These are phyloP conservation scores for Dastarcus helophoroides DNA, from an alignment of 2,888 invertebrate species.

Conservation along the genomic window DNA sequence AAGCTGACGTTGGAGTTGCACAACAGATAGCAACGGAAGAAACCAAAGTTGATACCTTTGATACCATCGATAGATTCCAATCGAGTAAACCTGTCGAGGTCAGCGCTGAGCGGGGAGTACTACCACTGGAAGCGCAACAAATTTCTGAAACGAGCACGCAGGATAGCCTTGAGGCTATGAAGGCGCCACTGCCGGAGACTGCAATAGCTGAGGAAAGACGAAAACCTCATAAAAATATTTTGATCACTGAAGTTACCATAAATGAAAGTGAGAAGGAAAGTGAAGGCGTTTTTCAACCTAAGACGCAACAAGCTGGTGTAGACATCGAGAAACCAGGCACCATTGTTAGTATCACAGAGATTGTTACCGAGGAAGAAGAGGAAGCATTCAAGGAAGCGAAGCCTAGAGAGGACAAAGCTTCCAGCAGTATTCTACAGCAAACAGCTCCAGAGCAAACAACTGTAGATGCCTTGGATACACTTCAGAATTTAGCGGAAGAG, in stretches of 20 bases:
- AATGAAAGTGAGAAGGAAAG: constrained; percentile 28
- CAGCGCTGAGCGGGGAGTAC: constrained; percentile 29
- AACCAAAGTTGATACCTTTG: constrained; percentile 3
- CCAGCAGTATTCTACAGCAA: constrained; percentile 10
- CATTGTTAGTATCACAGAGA: constrained; percentile 28
- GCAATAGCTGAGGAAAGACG: constrained; percentile 26
- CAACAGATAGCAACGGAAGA: constrained; percentile 1
- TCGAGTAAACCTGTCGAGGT: constrained; percentile 29
- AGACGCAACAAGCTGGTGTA: constrained; percentile 24
- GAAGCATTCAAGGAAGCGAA: constrained; percentile 15
- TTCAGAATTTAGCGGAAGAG: constrained; percentile 3
- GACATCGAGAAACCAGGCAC: constrained; percentile 26
- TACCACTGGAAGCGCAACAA: constrained; percentile 5
- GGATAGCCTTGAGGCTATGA: constrained; percentile 16
- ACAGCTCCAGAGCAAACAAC: constrained; percentile 11
- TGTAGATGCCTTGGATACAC: constrained; percentile 12
- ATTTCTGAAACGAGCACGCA: constrained; percentile 28
- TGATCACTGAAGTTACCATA: constrained; percentile 28
- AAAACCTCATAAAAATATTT: constrained; percentile 24
- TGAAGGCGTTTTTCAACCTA: constrained; percentile 21
- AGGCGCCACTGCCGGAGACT: constrained; percentile 17
- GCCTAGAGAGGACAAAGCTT: constrained; percentile 8
- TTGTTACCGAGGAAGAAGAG: constrained; percentile 33
- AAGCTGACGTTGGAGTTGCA: constrained; percentile 10
- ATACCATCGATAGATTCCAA: constrained; percentile 26